Evolutionary conservation across 2,113 vertebrate genomes (phyloP), one percentile per base, ranked within the genome.

Genomic region (Phyllostomus hastatus): DNA sequence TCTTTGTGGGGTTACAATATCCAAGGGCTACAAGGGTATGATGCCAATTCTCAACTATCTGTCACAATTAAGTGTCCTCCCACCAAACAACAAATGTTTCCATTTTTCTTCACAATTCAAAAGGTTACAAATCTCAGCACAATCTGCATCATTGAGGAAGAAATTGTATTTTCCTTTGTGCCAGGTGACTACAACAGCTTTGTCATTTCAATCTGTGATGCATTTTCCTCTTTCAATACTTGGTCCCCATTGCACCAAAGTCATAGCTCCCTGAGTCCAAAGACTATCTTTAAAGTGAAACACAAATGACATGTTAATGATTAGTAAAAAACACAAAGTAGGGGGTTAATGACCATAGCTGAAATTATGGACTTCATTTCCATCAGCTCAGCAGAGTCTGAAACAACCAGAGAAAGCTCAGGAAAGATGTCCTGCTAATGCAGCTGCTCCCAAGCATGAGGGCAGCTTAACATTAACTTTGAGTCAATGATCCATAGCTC

Each of bases 341-440:
- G 96, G 75, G 66, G 97, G 94, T 59, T 98, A 98, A 98, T 96
- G 97, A 94, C 91, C 96, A 94, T 92, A 95, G 96, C 96, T 98
- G 97, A 98, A 97, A 96, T 98, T 97, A 97, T 97, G 96, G 97
- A 94, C 92, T 97, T 94, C 94, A 98, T 98, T 98, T 98, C 88
- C 97, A 98, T 97, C 96, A 97, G 88, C 97, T 95, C 98, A 98
- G 98, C 98, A 95, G 98, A 97, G 91, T 96, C 97, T 94, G 96
- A 97, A 97, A 84, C 88, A 90, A 79, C 85, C 22, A 76, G 97
- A 88, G 93, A 91, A 89, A 98, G 78, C 81, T 98, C 48, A 93
- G 92, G 81, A 96, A 96, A 96, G 87, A 90, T 78, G 57, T 38
- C 41, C 59, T 91, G 88, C 96, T 98, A 97, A 86, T 75, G 88